These are phyloP conservation scores for Chiroxiphia lanceolata DNA, from an alignment of 2,797 vertebrate genomes.

Conservation along the genomic window DNA sequence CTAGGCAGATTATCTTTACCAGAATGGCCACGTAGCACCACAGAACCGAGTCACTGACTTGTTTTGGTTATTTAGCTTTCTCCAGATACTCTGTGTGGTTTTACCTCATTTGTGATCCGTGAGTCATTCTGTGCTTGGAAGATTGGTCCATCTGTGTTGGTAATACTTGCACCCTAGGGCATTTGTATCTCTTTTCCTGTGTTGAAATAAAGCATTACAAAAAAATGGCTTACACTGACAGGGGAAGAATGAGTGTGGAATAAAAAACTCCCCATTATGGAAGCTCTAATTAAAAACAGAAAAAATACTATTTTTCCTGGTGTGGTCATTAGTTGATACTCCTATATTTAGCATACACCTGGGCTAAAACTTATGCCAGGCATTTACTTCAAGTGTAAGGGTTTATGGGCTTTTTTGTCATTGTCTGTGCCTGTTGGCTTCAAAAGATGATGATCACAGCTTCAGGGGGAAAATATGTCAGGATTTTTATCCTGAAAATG, in stretches of 20 bases:
- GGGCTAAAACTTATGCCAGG: background rate
- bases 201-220: conserved; percentile 32
- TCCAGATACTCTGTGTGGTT: conserved; percentile 19
- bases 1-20: conserved; percentile 58
- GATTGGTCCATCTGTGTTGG: conserved; percentile 64
- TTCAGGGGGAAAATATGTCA: conserved; percentile 42
- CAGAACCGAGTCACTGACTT: conserved; percentile 2
- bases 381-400: background rate
- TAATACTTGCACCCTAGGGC: conserved; percentile 37
- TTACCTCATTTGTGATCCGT: conserved; percentile 24
- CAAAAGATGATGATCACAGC: conserved; percentile 5
- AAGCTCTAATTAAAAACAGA: conserved; percentile 57
- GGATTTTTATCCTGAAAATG: conserved; percentile 43
- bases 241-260: background rate
- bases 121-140: conserved; percentile 13
- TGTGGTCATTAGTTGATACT: conserved; percentile 11
- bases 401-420: background rate
- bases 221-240: conserved; percentile 28
- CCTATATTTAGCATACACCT: background rate
- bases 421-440: conserved; percentile 41
- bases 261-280: background rate
- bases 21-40: background rate
- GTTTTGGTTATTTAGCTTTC: conserved; percentile 33
- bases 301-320: background rate
- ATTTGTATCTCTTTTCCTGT: conserved; percentile 51